Evolutionary conservation across 2,888 invertebrate species (phyloP), one percentile per base, ranked within the genome.

Genomic region (Acanthosepion esculentum): DNA sequence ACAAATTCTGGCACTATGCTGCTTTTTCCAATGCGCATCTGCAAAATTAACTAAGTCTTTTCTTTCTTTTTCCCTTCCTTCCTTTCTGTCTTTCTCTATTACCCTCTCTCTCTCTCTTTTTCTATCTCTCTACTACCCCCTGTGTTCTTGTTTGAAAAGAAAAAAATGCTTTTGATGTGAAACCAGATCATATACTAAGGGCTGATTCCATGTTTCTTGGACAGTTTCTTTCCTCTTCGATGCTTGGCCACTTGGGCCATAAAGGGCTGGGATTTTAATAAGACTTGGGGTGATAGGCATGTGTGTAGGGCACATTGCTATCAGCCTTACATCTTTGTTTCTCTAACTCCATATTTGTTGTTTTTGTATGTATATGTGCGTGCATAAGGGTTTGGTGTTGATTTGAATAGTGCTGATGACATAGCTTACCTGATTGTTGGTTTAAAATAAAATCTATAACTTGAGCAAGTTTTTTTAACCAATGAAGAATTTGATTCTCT

Each of bases 191-290:
- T 78, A n/a, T n/a, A 78, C 78, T n/a, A n/a, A n/a, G 78, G 33
- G 78, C 78, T 78, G 78, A 78, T n/a, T 78, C 78, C 78, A 78
- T 15, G n/a, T 78, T 78, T 78, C 59, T 78, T 78, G 33, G 78
- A 78, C 4, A 15, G 78, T n/a, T n/a, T 78, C n/a, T n/a, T 5
- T n/a, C 12, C 78, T 33, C n/a, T 15, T 33, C 78, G 15, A 78
- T 78, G 33, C 78, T n/a, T 78, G 78, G 78, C 78, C 78, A 78
- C 78, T 78, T 12, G 78, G 78, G 78, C 78, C 78, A 78, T 78
- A 18, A 78, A 78, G 78, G 78, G 78, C 78, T 78, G 78, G 78
- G 78, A 78, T 78, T 78, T 78, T 78, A 78, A 78, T 78, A 78
- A 78, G 78, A 78, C 78, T 78, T 78, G 18, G 33, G 15, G 78